These are phyloP conservation scores for Camelus bactrianus DNA, from an alignment of 2,113 vertebrate species.

Conservation along the genomic window DNA sequence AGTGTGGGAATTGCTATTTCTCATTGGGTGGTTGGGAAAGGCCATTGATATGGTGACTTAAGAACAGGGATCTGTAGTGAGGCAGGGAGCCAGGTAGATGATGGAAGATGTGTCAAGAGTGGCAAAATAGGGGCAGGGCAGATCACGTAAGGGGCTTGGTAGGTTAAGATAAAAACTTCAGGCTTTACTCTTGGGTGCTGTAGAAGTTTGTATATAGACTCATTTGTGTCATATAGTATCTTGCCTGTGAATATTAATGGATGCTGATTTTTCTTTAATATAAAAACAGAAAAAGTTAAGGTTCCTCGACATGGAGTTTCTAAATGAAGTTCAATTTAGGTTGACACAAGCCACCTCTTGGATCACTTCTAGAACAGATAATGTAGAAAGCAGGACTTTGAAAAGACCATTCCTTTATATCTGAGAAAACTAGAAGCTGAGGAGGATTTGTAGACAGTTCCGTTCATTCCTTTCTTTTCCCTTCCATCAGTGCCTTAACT, in stretches of 20 bases:
- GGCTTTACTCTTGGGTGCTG: background rate
- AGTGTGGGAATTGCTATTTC: background rate
- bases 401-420: background rate
- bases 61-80: background rate
- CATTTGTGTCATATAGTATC: background rate
- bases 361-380: background rate
- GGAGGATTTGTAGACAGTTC: background rate
- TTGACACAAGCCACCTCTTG: background rate
- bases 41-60: background rate
- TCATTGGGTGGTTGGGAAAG: background rate
- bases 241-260: background rate
- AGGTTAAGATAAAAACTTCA: background rate
- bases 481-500: background rate
- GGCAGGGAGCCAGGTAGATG: background rate
- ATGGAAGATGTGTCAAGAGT: background rate
- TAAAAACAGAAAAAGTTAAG: conserved; percentile 1
- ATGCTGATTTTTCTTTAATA: conserved; percentile 40
- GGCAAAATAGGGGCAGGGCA: background rate
- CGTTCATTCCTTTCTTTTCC: background rate
- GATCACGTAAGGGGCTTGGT: background rate
- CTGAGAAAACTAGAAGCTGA: conserved; percentile 13
- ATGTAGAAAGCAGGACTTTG: background rate
- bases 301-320: background rate
- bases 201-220: background rate
- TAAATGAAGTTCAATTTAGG: conserved; percentile 12